Evolutionary conservation across 30 jellyfish, hydroid and myxozoan species (phyloP), one percentile per base, ranked within the genome.

Genomic region (Mastigias papua): DNA sequence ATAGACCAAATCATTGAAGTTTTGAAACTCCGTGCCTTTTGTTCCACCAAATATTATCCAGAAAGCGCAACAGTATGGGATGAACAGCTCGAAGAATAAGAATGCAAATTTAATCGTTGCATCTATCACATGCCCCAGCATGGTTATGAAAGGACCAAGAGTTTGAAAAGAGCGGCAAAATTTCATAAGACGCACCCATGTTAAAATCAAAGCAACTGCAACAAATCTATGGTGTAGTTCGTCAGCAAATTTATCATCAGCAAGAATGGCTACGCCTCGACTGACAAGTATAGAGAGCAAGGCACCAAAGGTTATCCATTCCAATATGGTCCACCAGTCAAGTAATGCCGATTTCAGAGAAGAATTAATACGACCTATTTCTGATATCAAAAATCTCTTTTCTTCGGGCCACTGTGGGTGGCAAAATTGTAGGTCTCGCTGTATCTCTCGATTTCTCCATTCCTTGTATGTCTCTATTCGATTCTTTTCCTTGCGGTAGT

Each of bases 391-490:
- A 58, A 76, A 96, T 33, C 96, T 82, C 64, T 70, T 84, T 81
- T 96, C 99, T 34, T 91, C 98, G 2, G 99, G 99, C 97, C 97
- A 96, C 31, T 90, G 90, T n/a, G 98, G 97, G 90, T 96, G 99
- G 54, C 98, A 91, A 67, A 64, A 90, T 46, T 82, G 97, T 73
- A 81, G 71, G 87, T 96, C 99, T 25, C 93, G 86, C 29, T 96
- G 98, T 9, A 91, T 90, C 57, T 96, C 98, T 48, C 97, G 86
- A 32, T 89, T 77, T 34, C 91, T 90, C 99, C 99, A 96, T 22
- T 80, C 91, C 21, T 90, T 82, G 85, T 97, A 96, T 30, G 61
- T 35, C 22, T 76, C 66, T 48, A 71, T 86, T 28, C 68, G 63
- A 0, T 76, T 34, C 69, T 84, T 96, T 16, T 77, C 86, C 27